Conservation (phyloP, 2,797 vertebrate species). For the Sebastes jordani region DNA sequence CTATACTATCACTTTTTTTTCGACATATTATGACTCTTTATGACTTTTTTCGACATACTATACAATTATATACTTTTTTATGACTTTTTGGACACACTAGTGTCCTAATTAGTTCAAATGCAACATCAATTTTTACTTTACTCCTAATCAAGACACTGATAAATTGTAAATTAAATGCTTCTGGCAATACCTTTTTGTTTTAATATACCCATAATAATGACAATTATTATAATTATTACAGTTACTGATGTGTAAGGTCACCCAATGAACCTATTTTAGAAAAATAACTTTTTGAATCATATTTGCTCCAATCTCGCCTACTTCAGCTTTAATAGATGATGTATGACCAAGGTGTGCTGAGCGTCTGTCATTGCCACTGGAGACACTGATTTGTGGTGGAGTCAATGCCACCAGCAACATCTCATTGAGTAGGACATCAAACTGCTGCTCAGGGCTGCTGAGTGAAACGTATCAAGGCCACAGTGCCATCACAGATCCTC, state of each 20-base stretch:
- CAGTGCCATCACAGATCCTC: background rate
- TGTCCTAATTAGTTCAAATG: background rate
- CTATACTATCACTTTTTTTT: background rate
- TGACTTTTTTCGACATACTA: no score
- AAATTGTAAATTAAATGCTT: background rate
- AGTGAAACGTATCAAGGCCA: constrained; percentile 40
- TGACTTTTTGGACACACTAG: no score
- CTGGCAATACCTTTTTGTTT: background rate
- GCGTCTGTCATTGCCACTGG: background rate
- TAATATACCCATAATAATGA: background rate
- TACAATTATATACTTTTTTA: no score
- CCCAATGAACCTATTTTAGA: no score
- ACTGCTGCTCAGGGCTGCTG: constrained; percentile 38
- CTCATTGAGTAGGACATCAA: constrained; percentile 60
- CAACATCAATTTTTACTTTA: background rate
- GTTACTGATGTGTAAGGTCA: background rate
- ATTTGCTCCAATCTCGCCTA: no score
- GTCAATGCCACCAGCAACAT: constrained; percentile 52
- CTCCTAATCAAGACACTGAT: background rate
- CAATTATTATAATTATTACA: background rate
- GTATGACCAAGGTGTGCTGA: background rate
- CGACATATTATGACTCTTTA: background rate
- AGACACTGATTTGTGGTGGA: constrained; percentile 58
- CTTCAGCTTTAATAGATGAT: no score
- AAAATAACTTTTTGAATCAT: no score